phyloP scores from a whole-genome alignment of 2,797 vertebrate genomes.

The Notolabrus celidotus region DNA sequence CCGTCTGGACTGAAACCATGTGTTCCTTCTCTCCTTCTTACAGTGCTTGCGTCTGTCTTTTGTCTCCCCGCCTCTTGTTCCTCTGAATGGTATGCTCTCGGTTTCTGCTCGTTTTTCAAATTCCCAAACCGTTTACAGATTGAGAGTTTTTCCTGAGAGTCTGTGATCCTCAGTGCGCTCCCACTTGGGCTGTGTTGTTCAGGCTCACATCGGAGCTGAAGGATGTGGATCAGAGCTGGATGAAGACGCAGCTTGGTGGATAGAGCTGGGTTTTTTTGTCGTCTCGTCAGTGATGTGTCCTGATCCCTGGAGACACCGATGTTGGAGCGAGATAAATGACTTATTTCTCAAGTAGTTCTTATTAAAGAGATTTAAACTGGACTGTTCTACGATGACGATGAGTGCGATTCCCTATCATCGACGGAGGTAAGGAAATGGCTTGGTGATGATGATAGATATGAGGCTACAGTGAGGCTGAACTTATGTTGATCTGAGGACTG shows the following conservation, averaged over 20 bases:
- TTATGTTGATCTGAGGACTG: not conserved
- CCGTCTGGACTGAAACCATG: conserved; percentile 74
- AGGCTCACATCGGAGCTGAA: not conserved
- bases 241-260: conserved; percentile 14
- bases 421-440: conserved; percentile 67
- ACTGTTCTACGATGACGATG: conserved; percentile 55
- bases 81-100: conserved; percentile 62
- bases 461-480: not conserved
- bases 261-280: conserved; percentile 1
- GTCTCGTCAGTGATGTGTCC: conserved; percentile 25
- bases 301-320: conserved; percentile 10
- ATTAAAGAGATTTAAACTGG: conserved; percentile 6
- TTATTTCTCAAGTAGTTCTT: conserved; percentile 1
- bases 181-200: conserved; percentile 14
- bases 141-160: conserved; percentile 38
- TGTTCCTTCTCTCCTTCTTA: conserved; percentile 62
- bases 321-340: conserved; percentile 10
- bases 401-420: conserved; percentile 60
- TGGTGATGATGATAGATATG: not conserved
- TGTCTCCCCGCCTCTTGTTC: conserved; percentile 56
- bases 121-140: conserved; percentile 61
- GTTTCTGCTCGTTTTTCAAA: conserved; percentile 53
- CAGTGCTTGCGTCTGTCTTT: conserved; percentile 60
- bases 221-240: conserved; percentile 37
- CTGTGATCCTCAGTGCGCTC: conserved; percentile 33